A percentile compares a stretch with the other conserved stretches of the same genome.
Evolutionary conservation across 2,797 vertebrate species (phyloP).

Genomic region (Lemur catta): DNA sequence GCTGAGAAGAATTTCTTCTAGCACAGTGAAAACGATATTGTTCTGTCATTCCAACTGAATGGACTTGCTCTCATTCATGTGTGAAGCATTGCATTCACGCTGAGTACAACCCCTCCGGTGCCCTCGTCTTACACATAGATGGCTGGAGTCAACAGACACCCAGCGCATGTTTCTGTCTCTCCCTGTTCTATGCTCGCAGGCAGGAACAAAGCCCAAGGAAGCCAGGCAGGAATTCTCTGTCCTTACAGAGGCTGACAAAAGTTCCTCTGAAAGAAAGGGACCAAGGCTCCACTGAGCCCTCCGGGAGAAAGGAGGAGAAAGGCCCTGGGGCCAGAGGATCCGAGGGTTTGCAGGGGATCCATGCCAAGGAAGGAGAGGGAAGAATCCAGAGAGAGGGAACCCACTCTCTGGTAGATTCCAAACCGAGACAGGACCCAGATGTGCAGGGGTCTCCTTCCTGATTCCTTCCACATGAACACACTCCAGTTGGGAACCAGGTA

Average conservation of each 20-base stretch:
- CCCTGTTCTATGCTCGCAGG: background rate
- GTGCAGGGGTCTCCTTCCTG: background rate
- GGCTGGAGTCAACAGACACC: background rate
- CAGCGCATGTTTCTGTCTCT: background rate
- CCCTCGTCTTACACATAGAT: background rate
- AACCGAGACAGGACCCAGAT: background rate
- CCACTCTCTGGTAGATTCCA: background rate
- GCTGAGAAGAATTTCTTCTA: background rate
- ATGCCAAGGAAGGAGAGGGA: background rate
- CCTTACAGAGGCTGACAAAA: background rate
- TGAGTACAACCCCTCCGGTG: accelerated
- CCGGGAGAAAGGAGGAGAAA: background rate
- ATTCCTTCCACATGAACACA: background rate
- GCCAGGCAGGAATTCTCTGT: background rate
- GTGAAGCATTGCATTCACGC: background rate
- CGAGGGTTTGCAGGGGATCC: background rate
- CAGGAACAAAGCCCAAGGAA: background rate
- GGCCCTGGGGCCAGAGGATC: background rate
- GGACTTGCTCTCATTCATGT: background rate
- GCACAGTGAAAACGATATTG: background rate
- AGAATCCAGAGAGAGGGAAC: background rate
- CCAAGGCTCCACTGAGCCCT: background rate
- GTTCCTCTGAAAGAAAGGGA: background rate
- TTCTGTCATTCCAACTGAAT: background rate
- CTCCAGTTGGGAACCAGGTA: background rate